These are phyloP conservation scores for Moxostoma hubbsi DNA, from an alignment of 2,797 vertebrate genomes.

Conservation along the genomic window DNA sequence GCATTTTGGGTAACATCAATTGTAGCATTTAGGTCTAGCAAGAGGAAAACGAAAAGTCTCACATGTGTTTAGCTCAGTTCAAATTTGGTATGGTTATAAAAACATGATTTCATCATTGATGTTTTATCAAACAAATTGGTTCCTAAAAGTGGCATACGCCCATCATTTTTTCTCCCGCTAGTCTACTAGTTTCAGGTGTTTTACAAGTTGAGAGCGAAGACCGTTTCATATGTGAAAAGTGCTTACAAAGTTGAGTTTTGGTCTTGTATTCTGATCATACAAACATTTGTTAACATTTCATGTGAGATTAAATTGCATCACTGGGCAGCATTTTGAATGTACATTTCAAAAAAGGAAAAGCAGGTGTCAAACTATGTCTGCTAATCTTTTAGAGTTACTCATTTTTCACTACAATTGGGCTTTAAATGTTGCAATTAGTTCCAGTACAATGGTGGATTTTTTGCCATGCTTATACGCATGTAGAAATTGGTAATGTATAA, in stretches of 20 bases:
- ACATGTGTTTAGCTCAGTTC: background rate
- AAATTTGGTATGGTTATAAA: background rate
- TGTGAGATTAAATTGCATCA: slow-evolving; percentile 62
- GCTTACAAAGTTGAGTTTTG: slow-evolving; percentile 22
- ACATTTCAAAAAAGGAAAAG: slow-evolving; percentile 50
- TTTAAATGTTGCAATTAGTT: slow-evolving; percentile 47
- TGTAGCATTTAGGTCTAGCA: slow-evolving; percentile 19
- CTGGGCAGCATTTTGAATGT: slow-evolving; percentile 71
- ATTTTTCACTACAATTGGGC: slow-evolving; percentile 44
- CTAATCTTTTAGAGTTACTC: background rate
- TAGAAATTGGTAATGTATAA: slow-evolving; percentile 31
- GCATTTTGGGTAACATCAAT: slow-evolving; percentile 4
- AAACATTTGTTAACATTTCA: slow-evolving; percentile 58
- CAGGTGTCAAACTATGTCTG: too few relatives aligned
- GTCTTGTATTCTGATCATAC: slow-evolving; percentile 38
- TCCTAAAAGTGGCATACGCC: background rate
- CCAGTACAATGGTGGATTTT: slow-evolving; percentile 40
- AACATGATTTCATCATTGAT: slow-evolving; percentile 18
- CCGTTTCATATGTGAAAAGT: slow-evolving; percentile 21
- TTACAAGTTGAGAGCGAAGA: slow-evolving; percentile 19
- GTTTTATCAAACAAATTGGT: background rate
- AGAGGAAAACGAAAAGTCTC: background rate
- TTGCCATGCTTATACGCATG: slow-evolving; percentile 21
- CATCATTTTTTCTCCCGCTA: slow-evolving; percentile 1
- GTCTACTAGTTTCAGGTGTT: slow-evolving; percentile 33